Base-by-base conservation (phyloP, 1,140 invertebrate genomes). In the Aphelenchoides fujianensis region DNA sequence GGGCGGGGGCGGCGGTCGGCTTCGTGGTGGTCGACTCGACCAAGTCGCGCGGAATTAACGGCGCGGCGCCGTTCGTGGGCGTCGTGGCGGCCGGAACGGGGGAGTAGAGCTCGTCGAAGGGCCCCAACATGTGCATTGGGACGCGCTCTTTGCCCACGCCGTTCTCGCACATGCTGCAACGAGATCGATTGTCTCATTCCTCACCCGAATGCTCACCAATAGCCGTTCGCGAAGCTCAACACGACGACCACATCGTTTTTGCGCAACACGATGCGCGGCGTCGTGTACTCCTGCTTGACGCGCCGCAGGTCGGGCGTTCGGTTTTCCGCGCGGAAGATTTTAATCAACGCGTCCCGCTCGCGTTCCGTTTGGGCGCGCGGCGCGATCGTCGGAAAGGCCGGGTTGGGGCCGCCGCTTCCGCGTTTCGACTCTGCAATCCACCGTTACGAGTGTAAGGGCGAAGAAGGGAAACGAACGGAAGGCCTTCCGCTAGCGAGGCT, bases 151-250 rank as follows among this genome's bases (percentile, higher is more conserved):
- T 37, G 3, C 19, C 16, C 16, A 75, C 74, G 0, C 74, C 74
- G 35, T 75, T 75, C 16, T 75, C 74, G 35, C 74, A 75, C 2
- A 71, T 27, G 72, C 74, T 75, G 19, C 57, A 70, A 75, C 3
- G 7, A 23, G 23, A 9, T 16, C 7, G 7, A 9, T 19, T 61
- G 19, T 30, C 2, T 61, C 1, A 61, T n/a, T n/a, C 31, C 1
- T 61, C n/a, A 61, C 16, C 16, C 2, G 31, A 35, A 61, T 1
- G 2, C 59, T 61, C 36, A 28, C 59, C 59, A 61, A 34, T 30
- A 61, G 1, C 59, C 59, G 31, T 61, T 35, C 35, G 23, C 19
- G n/a, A 3, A 77, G 41, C 34, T 74, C 27, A 74, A 69, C 0
- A 75, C 59, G 7, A 75, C 27, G n/a, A 75, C 73, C 0, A 75